A percentile compares a stretch with the other conserved stretches of the same genome.
Evolutionary conservation across 1,140 invertebrate species (phyloP).

Genomic region (Holotrichia oblita): DNA sequence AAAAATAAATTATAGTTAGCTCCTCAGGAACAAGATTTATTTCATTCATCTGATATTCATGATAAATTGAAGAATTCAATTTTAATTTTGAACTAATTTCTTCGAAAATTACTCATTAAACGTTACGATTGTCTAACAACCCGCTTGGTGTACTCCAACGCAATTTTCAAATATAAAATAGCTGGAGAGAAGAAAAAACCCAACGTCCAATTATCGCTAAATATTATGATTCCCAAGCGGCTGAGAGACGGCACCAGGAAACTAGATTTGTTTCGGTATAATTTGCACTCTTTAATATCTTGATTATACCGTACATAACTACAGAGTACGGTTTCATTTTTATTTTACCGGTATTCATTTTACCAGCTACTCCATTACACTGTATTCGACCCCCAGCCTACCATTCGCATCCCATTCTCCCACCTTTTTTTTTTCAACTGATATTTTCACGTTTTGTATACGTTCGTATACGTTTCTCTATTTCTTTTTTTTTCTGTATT

Average conservation of each 20-base stretch:
- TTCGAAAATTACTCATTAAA: too few relatives aligned
- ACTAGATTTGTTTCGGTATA: conserved; percentile 1
- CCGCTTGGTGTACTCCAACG: too few relatives aligned
- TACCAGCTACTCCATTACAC: conserved; percentile 1
- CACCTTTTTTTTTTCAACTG: background rate
- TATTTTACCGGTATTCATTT: conserved; percentile 13
- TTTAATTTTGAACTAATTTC: too few relatives aligned
- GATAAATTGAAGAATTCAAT: too few relatives aligned
- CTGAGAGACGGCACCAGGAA: background rate
- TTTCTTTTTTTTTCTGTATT: background rate
- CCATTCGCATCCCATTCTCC: background rate
- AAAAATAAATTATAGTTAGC: too few relatives aligned
- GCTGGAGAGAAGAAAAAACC: background rate
- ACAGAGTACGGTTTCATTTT: background rate
- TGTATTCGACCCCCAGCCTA: background rate
- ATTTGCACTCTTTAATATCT: conserved; percentile 7
- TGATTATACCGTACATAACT: background rate
- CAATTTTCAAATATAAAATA: too few relatives aligned
- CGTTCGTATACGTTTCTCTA: background rate
- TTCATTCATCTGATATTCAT: too few relatives aligned
- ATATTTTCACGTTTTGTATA: conserved; percentile 3
- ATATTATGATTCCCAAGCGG: background rate
- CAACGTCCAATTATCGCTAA: background rate
- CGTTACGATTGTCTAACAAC: too few relatives aligned
- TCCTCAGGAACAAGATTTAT: too few relatives aligned